Evolutionary conservation across 1,140 invertebrate species (phyloP).

Genomic region (Potamilus streckersoni): DNA sequence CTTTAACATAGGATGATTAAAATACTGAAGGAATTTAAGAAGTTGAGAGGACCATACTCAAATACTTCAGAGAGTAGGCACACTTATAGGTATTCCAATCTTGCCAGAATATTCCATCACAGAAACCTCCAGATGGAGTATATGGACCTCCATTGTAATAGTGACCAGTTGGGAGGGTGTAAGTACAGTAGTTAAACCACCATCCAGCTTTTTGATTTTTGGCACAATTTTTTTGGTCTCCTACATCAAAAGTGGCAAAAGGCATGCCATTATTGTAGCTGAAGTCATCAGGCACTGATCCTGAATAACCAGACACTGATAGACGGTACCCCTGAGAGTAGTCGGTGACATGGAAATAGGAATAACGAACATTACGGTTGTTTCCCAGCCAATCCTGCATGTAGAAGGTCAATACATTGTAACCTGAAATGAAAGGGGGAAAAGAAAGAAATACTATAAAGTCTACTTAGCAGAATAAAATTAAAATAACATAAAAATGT

Average conservation of each 20-base stretch:
- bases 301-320: conserved; percentile 14
- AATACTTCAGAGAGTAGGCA: conserved; percentile 34
- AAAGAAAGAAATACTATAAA: no score
- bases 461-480: no score
- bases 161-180: conserved; percentile 36
- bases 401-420: conserved; percentile 12
- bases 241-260: conserved; percentile 35
- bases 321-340: conserved; percentile 5
- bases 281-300: conserved; percentile 29
- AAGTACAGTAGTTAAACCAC: conserved; percentile 43
- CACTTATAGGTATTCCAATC: conserved; percentile 36
- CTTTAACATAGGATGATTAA: no score
- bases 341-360: background rate
- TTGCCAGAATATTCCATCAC: conserved; percentile 45
- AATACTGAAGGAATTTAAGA: background rate
- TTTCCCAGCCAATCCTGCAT: conserved; percentile 8
- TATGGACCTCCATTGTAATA: conserved; percentile 34
- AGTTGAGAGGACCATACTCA: conserved; percentile 32
- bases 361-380: background rate
- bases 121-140: conserved; percentile 30
- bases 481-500: no score
- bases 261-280: conserved; percentile 28
- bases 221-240: conserved; percentile 35
- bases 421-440: background rate
- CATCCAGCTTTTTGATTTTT: conserved; percentile 18